Conservation (phyloP, 2,888 invertebrate genomes). For the Noctua fimbriata region DNA sequence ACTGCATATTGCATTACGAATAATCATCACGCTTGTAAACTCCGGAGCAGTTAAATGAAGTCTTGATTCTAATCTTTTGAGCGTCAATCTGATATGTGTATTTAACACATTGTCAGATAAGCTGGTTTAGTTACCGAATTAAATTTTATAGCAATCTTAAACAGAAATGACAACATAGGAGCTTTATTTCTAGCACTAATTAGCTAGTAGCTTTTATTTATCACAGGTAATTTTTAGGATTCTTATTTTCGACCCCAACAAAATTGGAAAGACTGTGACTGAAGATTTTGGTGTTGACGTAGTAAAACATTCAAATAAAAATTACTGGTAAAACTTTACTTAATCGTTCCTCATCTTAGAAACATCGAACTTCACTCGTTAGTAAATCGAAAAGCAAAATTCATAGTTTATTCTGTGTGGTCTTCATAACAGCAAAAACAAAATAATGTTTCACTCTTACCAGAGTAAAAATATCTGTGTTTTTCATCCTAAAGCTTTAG, state of each 20-base stretch:
- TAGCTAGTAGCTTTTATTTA: not conserved
- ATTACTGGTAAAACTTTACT: not conserved
- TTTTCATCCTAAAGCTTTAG: conserved; percentile 14
- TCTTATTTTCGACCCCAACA: fast-evolving
- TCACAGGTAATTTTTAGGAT: too few relatives aligned
- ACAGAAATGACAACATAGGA: not conserved
- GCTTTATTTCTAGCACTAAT: not conserved
- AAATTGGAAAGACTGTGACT: not conserved
- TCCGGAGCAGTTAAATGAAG: not conserved
- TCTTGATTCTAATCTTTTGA: not conserved
- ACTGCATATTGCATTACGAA: conserved; percentile 24
- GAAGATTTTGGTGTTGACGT: too few relatives aligned
- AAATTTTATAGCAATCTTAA: not conserved
- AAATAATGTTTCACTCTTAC: conserved; percentile 25
- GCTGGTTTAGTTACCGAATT: not conserved
- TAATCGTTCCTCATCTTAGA: not conserved
- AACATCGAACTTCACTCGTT: conserved; percentile 28
- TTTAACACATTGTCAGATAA: not conserved
- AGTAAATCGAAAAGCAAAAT: conserved; percentile 70
- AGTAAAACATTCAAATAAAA: not conserved
- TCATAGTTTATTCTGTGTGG: conserved; percentile 68
- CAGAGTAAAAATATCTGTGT: conserved; percentile 12
- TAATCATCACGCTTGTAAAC: not conserved
- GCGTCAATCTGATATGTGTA: not conserved
- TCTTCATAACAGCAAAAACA: conserved; percentile 27